These are phyloP conservation scores for Boulengerochromis microlepis DNA, from an alignment of 2,113 vertebrate genomes.

Conservation along the genomic window DNA sequence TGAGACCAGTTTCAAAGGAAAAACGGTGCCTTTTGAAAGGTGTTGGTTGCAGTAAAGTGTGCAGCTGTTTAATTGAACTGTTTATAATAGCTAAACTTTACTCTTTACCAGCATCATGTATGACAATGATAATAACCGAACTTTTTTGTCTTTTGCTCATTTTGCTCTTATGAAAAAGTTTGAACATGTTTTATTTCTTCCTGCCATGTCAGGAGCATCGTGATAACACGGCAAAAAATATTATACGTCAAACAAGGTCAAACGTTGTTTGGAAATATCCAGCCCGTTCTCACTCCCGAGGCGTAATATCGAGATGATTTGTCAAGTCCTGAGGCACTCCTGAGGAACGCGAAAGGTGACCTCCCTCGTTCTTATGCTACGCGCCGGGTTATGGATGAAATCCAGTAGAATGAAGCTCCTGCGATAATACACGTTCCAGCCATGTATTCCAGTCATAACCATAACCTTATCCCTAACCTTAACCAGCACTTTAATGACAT, in stretches of 20 bases:
- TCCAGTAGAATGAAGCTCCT: not conserved
- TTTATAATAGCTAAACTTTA: not conserved
- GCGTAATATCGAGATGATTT: not conserved
- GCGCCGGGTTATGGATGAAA: not conserved
- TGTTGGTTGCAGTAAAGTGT: not conserved
- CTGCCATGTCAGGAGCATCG: not conserved
- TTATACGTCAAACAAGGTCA: not conserved
- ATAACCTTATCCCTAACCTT: not conserved
- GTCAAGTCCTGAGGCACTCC: not conserved
- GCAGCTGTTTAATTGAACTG: not conserved
- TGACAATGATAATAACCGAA: not conserved
- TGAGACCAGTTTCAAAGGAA: not conserved
- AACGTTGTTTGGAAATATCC: not conserved
- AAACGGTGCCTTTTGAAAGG: not conserved
- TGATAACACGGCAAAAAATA: not conserved
- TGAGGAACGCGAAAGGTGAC: not conserved
- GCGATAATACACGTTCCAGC: not conserved
- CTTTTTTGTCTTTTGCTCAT: not conserved
- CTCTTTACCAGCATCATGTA: too few species aligned
- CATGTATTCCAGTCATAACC: not conserved
- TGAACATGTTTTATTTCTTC: not conserved
- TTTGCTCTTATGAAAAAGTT: not conserved
- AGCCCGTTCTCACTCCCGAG: rapidly evolving
- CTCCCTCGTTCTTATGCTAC: not conserved
- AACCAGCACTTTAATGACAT: not conserved